Evolutionary conservation across 92 coral and sea anemone species (phyloP).

Genomic region (Parazoanthus swiftii): DNA sequence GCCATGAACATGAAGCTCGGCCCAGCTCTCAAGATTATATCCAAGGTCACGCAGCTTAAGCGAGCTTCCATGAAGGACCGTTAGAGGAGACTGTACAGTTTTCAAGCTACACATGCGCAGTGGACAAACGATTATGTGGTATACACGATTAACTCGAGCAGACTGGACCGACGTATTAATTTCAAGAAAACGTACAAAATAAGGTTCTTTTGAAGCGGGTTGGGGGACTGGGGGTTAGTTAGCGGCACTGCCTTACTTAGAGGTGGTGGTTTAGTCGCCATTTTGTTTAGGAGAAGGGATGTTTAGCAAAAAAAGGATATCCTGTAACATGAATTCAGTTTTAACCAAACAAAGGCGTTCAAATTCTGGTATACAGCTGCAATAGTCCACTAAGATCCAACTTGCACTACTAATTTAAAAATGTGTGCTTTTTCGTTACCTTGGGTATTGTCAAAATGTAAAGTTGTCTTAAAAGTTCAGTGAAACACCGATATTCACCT

Average conservation of each 20-base stretch:
- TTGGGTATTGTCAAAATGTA: not conserved
- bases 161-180: not conserved
- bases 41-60: constrained; percentile 94
- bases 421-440: not conserved
- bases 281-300: too few species aligned
- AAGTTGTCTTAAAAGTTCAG: not conserved
- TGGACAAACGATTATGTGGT: not conserved
- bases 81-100: constrained; percentile 6
- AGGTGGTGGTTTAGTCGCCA: not conserved
- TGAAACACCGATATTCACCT: not conserved
- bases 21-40: constrained; percentile 96
- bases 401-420: too few species aligned
- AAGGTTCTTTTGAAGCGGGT: not conserved
- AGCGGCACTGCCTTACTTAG: not conserved
- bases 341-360: not conserved
- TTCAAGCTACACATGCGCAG: not conserved
- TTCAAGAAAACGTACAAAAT: not conserved
- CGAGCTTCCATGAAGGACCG: constrained; percentile 82
- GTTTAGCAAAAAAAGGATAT: not conserved
- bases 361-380: not conserved
- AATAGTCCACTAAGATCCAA: not conserved
- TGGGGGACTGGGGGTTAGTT: not conserved
- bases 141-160: not conserved
- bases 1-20: constrained; percentile 98
- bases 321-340: not conserved